These are phyloP conservation scores for Rhea americana DNA, from an alignment of 2,113 vertebrate species.

Conservation along the genomic window DNA sequence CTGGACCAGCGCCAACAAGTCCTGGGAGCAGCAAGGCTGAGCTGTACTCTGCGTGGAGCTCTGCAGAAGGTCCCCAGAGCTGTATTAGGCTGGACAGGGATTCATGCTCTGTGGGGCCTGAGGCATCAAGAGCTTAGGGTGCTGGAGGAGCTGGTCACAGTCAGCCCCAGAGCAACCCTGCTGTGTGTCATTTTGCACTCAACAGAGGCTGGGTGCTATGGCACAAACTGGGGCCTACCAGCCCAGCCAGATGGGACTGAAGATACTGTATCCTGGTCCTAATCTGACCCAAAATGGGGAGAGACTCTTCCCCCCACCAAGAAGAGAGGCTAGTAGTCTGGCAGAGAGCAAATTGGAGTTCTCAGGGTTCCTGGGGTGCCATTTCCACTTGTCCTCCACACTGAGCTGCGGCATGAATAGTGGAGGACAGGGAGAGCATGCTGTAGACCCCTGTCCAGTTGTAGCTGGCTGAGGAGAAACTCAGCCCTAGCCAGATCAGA, in stretches of 20 bases:
- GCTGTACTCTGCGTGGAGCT: neutral
- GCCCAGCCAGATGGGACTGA: neutral
- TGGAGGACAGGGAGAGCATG: neutral
- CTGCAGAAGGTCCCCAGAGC: neutral
- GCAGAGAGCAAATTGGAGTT: neutral
- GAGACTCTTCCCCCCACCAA: neutral
- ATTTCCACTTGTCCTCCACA: too few species aligned
- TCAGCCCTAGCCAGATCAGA: neutral
- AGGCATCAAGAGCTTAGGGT: rapidly evolving
- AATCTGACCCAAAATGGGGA: neutral
- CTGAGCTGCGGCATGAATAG: neutral
- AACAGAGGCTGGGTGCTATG: neutral
- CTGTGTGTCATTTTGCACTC: neutral
- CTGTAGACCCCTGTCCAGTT: rapidly evolving
- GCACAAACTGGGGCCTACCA: neutral
- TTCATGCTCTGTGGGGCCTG: too few species aligned
- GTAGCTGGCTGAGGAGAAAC: rapidly evolving
- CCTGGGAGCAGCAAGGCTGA: neutral
- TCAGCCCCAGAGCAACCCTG: neutral
- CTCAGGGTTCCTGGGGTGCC: neutral
- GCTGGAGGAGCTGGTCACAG: rapidly evolving
- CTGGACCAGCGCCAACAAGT: neutral
- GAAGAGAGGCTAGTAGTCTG: neutral
- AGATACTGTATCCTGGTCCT: neutral
- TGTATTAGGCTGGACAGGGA: neutral